Evolutionary conservation across 92 coral and sea anemone genomes (phyloP), one percentile per base, ranked within the genome.

Genomic region (Zoanthus solanderi): DNA sequence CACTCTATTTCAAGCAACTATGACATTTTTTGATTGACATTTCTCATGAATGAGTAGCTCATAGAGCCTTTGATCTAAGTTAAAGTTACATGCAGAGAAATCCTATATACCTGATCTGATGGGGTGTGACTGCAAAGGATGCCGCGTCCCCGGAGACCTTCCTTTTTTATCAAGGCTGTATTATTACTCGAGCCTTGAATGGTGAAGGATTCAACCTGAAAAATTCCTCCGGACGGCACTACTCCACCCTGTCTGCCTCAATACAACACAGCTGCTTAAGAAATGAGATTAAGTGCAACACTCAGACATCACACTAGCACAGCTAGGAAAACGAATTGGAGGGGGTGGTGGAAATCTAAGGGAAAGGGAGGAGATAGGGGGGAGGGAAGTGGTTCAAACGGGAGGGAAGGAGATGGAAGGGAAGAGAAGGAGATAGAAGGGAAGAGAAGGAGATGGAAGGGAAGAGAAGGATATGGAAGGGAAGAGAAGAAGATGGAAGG

Each of bases 101-200:
- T 76, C 28, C 53, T 63, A 80, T 72, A 58, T 80, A 72, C 65
- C 65, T 65, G 57, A n/a, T n/a, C 85, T 80, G 75, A 80, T 80
- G 74, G 57, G 44, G n/a, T 80, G 50, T 80, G 85, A 65, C 85
- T 61, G 85, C 85, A 63, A 60, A 18, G 18, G 73, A 78, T 57
- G 29, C 83, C 71, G 29, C 84, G 18, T 12, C 54, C 32, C 77
- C 69, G 67, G 78, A 91, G 76, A 77, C 45, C 81, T 86, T 92
- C 94, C 94, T 92, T 92, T 92, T 92, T 92, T 92, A 92, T 92
- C 94, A 92, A 92, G 94, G 87, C 94, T 65, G 57, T 76, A 17
- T 32, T 17, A 58, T 46, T n/a, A 45, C 63, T 88, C 75, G 46
- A 71, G 94, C 88, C 94, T 92, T 92, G 94, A 92, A 83, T 89